Conservation (phyloP, 2,113 vertebrate genomes). For the Dipodomys stephensi region DNA sequence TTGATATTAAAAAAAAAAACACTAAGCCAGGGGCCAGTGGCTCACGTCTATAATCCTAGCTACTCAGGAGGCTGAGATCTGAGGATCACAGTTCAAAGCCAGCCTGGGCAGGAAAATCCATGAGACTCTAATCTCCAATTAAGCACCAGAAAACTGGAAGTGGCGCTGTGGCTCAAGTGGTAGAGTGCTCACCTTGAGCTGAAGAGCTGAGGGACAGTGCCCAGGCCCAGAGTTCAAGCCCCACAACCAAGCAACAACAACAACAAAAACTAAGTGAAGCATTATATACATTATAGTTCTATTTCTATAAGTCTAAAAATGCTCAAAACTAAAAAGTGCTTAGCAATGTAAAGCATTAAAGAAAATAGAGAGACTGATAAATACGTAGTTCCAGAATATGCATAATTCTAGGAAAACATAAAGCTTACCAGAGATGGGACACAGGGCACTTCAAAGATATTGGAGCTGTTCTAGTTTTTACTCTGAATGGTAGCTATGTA, state of each 20-base stretch:
- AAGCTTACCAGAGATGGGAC: not conserved
- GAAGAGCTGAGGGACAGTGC: no score
- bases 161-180: no score
- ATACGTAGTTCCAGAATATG: not conserved
- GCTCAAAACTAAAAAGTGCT: not conserved
- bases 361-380: not conserved
- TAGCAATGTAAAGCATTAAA: not conserved
- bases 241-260: no score
- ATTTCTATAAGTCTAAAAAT: slow-evolving; percentile 24
- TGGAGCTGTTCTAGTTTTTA: not conserved
- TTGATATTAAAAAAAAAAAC: not conserved
- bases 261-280: not conserved
- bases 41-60: no score
- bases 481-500: not conserved
- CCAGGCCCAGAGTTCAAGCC: no score
- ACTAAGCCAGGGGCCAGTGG: not conserved
- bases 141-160: no score
- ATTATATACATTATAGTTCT: not conserved
- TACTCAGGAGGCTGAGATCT: no score
- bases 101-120: no score
- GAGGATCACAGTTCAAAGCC: no score
- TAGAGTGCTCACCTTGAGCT: no score
- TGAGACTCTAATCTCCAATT: no score
- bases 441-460: not conserved
- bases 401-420: not conserved